Evolutionary conservation across 2,797 vertebrate species (phyloP), one percentile per base, ranked within the genome.

Genomic region (Erithacus rubecula): DNA sequence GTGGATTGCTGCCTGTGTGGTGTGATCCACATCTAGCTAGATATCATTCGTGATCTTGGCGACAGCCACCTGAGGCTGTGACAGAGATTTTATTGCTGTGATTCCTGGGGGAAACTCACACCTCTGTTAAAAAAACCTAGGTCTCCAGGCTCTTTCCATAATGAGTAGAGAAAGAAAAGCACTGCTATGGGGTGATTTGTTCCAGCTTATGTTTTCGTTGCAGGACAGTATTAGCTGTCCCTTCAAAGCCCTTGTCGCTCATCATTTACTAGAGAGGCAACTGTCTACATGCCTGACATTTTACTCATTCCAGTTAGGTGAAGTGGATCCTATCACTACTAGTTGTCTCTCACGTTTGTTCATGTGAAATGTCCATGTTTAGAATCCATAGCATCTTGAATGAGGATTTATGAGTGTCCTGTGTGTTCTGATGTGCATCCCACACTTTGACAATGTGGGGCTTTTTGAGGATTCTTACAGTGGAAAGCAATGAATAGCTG

Each of bases 391-490:
- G 6, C 26, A 41, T 37, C 71, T 27, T 75, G 44, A 51, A 62
- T 47, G 64, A 71, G n/a, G 22, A 24, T 83, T 78, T 87, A 39
- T 70, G 34, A n/a, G 53, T 63, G 30, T 87, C 26, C 10, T 53
- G 2, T 74, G 10, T 60, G 34, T 4, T 34, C 55, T 89, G 36
- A 43, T 84, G 58, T 44, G 44, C 47, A 34, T 72, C 30, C 26
- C 13, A 2, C 1, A 0, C 6, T 84, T 89, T 1, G 18, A 29
- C 18, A 79, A 11, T 3, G 0, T 36, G 19, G 46, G 1, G 10
- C 39, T 36, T 59, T 53, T 41, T 18, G 69, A n/a, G 64, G 30
- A 27, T 67, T 87, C 27, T 75, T 1, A 4, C 32, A 70, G 26
- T 71, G 75, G 15, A 59, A 79, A 85, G 19, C 37, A 49, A 17